A percentile compares a stretch with the other conserved stretches of the same genome.
These are phyloP conservation scores for Pantherophis alleghaniensis DNA, from an alignment of 2,797 vertebrate species.

Conservation along the genomic window DNA sequence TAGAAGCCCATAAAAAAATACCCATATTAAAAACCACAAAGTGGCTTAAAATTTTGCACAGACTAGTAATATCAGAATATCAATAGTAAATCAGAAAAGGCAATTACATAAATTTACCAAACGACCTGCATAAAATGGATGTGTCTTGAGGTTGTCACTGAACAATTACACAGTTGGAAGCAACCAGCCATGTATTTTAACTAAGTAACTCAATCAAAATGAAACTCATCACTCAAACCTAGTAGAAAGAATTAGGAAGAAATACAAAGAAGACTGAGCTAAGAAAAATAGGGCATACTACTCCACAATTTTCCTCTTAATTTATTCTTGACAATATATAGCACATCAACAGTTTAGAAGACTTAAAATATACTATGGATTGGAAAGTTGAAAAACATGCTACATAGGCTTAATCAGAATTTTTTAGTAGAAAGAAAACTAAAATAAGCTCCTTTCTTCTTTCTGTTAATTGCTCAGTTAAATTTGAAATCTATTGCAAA, in stretches of 20 bases:
- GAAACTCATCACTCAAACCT: not conserved
- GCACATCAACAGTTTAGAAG: not conserved
- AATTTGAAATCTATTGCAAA: not conserved
- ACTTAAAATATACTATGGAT: not conserved
- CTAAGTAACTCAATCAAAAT: not conserved
- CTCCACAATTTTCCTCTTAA: not conserved
- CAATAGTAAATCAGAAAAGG: not conserved
- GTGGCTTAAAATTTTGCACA: not conserved
- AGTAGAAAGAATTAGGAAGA: not conserved
- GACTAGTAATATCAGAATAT: not conserved
- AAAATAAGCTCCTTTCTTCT: not conserved
- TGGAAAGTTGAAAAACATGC: not conserved
- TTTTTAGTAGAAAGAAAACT: not conserved
- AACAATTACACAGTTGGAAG: not conserved
- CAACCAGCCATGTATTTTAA: not conserved
- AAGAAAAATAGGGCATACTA: not conserved
- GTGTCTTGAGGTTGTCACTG: not conserved
- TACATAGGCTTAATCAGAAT: not conserved
- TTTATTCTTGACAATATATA: not conserved
- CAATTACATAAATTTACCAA: not conserved
- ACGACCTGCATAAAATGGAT: not conserved
- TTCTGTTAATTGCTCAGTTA: not conserved
- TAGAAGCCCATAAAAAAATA: not conserved
- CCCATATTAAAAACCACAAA: not conserved
- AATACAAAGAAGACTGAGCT: not conserved